Evolutionary conservation across 2,113 vertebrate genomes (phyloP).

Genomic region (Mormyrus iriodes): DNA sequence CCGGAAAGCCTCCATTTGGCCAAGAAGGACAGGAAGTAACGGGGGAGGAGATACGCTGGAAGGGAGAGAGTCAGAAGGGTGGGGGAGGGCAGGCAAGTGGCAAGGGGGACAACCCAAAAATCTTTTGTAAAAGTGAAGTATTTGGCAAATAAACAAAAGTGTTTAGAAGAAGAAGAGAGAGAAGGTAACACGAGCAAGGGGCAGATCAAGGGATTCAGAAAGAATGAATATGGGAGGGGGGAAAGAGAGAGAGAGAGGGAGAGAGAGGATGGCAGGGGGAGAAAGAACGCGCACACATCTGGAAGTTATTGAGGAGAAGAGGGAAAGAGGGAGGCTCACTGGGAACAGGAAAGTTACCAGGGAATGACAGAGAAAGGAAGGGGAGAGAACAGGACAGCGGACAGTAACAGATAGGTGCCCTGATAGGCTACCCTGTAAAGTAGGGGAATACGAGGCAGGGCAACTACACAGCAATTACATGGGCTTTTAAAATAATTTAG

Average conservation of each 20-base stretch:
- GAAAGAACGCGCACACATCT: conserved; percentile 52
- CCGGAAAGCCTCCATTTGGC: background rate
- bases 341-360: conserved; percentile 10
- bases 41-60: background rate
- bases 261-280: conserved; percentile 15
- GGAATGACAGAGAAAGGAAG: conserved; percentile 1
- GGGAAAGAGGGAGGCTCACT: conserved; percentile 26
- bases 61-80: background rate
- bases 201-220: conserved; percentile 19
- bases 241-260: background rate
- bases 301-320: conserved; percentile 50
- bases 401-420: background rate
- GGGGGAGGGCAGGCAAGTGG: background rate
- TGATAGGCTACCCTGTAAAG: background rate
- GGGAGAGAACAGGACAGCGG: background rate
- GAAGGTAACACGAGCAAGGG: background rate
- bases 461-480: background rate
- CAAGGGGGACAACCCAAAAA: background rate
- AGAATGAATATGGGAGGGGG: conserved; percentile 2
- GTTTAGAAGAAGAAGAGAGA: conserved; percentile 9
- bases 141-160: background rate
- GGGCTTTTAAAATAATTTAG: background rate
- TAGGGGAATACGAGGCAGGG: background rate
- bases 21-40: conserved; percentile 19
- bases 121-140: background rate